These are phyloP conservation scores for Lepidonotus clava DNA, from an alignment of 2,888 invertebrate species.

Conservation along the genomic window DNA sequence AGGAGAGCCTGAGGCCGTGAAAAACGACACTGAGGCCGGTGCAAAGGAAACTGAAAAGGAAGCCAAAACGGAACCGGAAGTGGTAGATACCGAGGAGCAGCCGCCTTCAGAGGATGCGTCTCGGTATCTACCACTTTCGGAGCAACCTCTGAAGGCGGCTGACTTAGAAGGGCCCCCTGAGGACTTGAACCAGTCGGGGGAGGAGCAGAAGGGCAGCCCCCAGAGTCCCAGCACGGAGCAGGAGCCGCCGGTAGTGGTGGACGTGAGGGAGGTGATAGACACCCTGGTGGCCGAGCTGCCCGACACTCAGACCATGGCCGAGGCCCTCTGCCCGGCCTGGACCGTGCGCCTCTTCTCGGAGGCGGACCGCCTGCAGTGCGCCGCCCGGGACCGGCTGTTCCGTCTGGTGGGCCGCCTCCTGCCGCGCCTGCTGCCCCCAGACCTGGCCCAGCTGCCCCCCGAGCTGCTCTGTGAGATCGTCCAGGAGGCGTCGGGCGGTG, in stretches of 20 bases:
- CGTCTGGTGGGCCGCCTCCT: slow-evolving; percentile 69
- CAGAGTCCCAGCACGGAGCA: not conserved
- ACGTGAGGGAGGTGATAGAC: slow-evolving; percentile 70
- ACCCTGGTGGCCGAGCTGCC: slow-evolving; percentile 72
- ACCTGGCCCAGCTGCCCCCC: slow-evolving; percentile 74
- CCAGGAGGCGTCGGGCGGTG: slow-evolving; percentile 44
- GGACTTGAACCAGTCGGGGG: slow-evolving; percentile 38
- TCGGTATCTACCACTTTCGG: no score
- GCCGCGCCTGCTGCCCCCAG: slow-evolving; percentile 62
- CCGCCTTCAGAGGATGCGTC: no score
- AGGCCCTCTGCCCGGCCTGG: slow-evolving; percentile 59
- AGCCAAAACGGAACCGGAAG: not conserved
- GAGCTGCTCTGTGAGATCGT: slow-evolving; percentile 71
- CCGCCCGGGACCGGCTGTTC: slow-evolving; percentile 71
- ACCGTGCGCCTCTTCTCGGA: slow-evolving; percentile 51
- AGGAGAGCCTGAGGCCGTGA: slow-evolving; percentile 48
- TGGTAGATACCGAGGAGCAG: not conserved
- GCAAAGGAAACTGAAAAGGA: not conserved
- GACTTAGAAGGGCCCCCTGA: slow-evolving; percentile 12
- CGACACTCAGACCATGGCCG: slow-evolving; percentile 66
- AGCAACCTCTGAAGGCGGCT: slow-evolving; percentile 16
- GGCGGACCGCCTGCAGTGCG: slow-evolving; percentile 57
- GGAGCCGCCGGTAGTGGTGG: slow-evolving; percentile 57
- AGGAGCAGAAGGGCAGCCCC: not conserved
- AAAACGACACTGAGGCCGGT: not conserved